These are phyloP conservation scores for Chrysogorgia sp. DNA, from an alignment of 92 coral and sea anemone species.

Conservation along the genomic window DNA sequence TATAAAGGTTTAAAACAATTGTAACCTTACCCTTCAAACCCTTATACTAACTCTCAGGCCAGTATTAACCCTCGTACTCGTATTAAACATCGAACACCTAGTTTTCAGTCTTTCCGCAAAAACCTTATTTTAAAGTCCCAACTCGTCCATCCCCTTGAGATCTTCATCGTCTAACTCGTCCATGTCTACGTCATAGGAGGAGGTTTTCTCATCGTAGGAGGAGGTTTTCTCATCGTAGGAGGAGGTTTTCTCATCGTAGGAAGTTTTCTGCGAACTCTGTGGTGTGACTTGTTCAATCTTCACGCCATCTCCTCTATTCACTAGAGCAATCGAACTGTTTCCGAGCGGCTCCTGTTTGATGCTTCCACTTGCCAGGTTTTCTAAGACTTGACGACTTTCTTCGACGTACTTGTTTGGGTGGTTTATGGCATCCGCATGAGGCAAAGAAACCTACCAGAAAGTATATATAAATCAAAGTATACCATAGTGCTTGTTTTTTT, in stretches of 20 bases:
- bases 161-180: constrained; percentile 44
- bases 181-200: constrained; percentile 40
- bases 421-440: constrained; percentile 68
- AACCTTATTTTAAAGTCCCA: constrained; percentile 24
- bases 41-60: too few species aligned
- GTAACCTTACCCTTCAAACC: too few species aligned
- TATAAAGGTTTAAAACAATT: too few species aligned
- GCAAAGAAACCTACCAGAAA: constrained; percentile 44
- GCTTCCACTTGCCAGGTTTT: constrained; percentile 20
- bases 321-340: constrained; percentile 10
- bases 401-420: constrained; percentile 98
- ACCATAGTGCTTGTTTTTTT: too few species aligned
- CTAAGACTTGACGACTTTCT: constrained; percentile 71
- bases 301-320: constrained; percentile 1
- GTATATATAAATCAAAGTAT: too few species aligned
- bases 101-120: too few species aligned
- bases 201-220: too few species aligned
- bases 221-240: too few species aligned
- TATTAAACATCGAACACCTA: too few species aligned
- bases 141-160: constrained; percentile 29
- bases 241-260: constrained; percentile 4
- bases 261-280: constrained; percentile 23
- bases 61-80: too few species aligned
- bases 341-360: constrained; percentile 28
- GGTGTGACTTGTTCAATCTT: constrained; percentile 30